Percentiles rank a stretch among this genome's conserved stretches.
Evolutionary conservation across 1,140 invertebrate species (phyloP).

Genomic region (Tetramorium alpestre): DNA sequence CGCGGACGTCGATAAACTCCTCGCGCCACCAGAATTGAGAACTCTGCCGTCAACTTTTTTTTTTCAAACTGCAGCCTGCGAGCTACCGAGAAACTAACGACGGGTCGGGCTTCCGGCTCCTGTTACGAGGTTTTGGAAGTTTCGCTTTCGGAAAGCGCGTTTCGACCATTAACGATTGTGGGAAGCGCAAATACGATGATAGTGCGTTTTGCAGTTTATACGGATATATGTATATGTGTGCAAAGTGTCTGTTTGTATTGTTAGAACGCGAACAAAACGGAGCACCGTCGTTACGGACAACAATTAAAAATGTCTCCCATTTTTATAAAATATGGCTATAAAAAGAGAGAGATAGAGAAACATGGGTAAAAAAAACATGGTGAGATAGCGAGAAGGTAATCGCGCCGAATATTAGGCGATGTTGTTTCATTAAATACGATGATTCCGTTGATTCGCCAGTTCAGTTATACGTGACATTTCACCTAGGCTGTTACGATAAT

Average conservation of each 20-base stretch:
- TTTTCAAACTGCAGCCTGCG: not conserved
- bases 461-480: not conserved
- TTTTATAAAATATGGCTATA: conserved; percentile 10
- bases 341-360: not conserved
- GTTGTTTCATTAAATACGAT: conserved; percentile 21
- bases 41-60: not conserved
- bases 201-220: not conserved
- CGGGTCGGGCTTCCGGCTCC: not conserved
- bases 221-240: no score
- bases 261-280: not conserved
- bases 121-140: not conserved
- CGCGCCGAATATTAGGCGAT: not conserved
- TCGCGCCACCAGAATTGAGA: not conserved
- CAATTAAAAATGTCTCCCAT: conserved; percentile 21
- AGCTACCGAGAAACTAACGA: not conserved
- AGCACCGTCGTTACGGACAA: not conserved
- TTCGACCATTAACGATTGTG: conserved; percentile 5
- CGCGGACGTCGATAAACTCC: not conserved
- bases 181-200: not conserved
- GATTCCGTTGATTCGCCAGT: not conserved
- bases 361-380: no score
- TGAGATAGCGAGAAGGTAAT: not conserved
- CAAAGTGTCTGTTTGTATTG: not conserved
- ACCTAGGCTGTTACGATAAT: not conserved
- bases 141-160: not conserved